Evolutionary conservation across 2,113 vertebrate species (phyloP).

Genomic region (Rattus norvegicus): DNA sequence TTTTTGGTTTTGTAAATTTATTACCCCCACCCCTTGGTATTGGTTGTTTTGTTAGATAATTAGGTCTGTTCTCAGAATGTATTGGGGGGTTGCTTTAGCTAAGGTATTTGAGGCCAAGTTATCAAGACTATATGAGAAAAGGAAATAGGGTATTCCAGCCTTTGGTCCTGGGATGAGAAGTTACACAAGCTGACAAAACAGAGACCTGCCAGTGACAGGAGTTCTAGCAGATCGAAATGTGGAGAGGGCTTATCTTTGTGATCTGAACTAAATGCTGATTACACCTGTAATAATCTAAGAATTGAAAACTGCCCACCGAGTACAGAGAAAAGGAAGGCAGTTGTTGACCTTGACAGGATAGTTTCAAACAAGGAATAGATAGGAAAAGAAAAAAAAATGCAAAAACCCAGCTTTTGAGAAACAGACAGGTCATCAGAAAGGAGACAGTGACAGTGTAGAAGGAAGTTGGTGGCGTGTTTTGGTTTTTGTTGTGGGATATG

Average conservation of each 20-base stretch:
- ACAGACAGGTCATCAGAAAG: neutral
- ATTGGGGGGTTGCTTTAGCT: neutral
- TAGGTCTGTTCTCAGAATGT: conserved; percentile 7
- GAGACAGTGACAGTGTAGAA: neutral
- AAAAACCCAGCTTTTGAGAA: neutral
- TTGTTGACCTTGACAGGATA: neutral
- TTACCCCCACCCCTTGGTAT: neutral
- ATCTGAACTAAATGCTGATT: conserved; percentile 4
- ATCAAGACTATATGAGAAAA: neutral
- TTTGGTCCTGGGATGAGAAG: neutral
- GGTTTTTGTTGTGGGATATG: neutral
- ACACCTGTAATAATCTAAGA: neutral
- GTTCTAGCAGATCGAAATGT: neutral
- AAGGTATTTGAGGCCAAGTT: neutral
- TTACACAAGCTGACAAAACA: neutral
- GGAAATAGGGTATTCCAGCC: neutral
- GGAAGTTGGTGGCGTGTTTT: neutral
- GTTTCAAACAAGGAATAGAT: neutral
- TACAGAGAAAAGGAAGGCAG: neutral
- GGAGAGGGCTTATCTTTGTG: neutral
- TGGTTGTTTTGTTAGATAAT: neutral
- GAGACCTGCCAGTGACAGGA: neutral
- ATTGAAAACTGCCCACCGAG: neutral
- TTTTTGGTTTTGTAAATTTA: neutral
- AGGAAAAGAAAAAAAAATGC: neutral